These are phyloP conservation scores for Tanypteryx hageni DNA, from an alignment of 2,888 invertebrate genomes.

Conservation along the genomic window DNA sequence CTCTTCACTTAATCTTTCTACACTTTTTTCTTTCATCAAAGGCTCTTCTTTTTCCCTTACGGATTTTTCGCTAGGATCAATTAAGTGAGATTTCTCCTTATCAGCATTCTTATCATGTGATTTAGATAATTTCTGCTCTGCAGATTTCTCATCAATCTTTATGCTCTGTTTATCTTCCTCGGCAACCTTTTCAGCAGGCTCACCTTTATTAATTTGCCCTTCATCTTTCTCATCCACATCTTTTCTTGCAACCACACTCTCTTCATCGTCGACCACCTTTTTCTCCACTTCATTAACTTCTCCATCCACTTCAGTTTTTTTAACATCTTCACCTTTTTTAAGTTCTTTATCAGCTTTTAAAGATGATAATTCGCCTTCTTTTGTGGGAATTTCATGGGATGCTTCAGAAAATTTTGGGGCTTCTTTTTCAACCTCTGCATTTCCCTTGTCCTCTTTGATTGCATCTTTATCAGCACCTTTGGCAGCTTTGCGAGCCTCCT, in stretches of 20 bases:
- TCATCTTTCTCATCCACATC: slow-evolving; percentile 43
- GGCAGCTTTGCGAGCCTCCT: not conserved
- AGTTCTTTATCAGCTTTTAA: slow-evolving; percentile 28
- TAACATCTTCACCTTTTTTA: slow-evolving; percentile 37
- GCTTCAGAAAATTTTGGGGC: not conserved
- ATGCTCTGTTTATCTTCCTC: slow-evolving; percentile 67
- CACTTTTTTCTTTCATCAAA: not conserved
- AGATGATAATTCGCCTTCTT: not conserved
- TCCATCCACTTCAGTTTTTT: slow-evolving; percentile 31
- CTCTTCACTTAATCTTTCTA: not conserved
- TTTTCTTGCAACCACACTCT: slow-evolving; percentile 53
- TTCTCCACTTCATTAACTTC: not conserved
- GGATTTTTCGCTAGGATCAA: too few relatives aligned
- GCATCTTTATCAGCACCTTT: not conserved
- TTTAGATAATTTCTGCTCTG: not conserved
- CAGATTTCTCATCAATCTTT: slow-evolving; percentile 65
- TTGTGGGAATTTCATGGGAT: not conserved
- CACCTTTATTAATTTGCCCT: slow-evolving; percentile 54
- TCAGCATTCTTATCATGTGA: not conserved
- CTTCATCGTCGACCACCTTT: slow-evolving; percentile 14
- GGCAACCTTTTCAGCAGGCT: slow-evolving; percentile 64
- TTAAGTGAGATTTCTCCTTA: not conserved
- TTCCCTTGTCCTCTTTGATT: not conserved
- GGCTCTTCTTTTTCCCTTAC: not conserved
- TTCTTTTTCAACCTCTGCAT: slow-evolving; percentile 47